Base-by-base conservation (phyloP, 30 jellyfish, hydroid and myxozoan genomes). In the Turritopsis rubra region DNA sequence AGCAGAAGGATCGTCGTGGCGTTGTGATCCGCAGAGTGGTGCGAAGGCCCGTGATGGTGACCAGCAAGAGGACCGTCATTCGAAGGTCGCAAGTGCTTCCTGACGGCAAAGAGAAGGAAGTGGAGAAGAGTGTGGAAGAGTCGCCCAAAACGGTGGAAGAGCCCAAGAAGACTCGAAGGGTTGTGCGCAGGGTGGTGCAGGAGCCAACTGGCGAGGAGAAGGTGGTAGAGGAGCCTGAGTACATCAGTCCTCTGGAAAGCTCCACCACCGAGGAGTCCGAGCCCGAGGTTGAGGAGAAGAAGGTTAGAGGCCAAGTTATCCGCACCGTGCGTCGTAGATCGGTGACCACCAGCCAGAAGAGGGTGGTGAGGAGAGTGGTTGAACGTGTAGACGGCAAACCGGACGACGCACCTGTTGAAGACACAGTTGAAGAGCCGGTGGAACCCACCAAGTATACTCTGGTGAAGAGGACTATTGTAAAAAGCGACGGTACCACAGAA, bases 351-450 rank as follows among this genome's bases (percentile, higher is more conserved):
- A 71, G 84, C 65, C 96, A 88, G 79, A 72, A 83, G 71, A 76
- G 89, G 72, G 94, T 88, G 80, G 89, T 88, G 21, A 87, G 96
- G 71, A 53, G 96, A 41, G 75, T 83, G 9, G 86, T 88, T 1
- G 87, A 79, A 70, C 84, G 80, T 28, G 7, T 21, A 8, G 91
- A 89, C 81, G 96, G 96, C 65, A 84, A 80, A 78, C 88, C 87
- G 52, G 95, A 89, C 1, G 91, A 79, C 24, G 22, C 80, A 19
- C 97, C 97, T 41, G 88, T 89, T 16, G 96, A 84, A 29, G 97
- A 85, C 77, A 85, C 81, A 60, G 75, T 81, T 22, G 81, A 73
- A 27, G 87, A 71, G 74, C 95, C 91, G 16, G 88, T 89, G 28
- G 96, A 89, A 83, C 92, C 96, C 27, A 79, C 53, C 81, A 75